Evolutionary conservation across 2,888 invertebrate genomes (phyloP).

Genomic region (Colostygia pectinataria): DNA sequence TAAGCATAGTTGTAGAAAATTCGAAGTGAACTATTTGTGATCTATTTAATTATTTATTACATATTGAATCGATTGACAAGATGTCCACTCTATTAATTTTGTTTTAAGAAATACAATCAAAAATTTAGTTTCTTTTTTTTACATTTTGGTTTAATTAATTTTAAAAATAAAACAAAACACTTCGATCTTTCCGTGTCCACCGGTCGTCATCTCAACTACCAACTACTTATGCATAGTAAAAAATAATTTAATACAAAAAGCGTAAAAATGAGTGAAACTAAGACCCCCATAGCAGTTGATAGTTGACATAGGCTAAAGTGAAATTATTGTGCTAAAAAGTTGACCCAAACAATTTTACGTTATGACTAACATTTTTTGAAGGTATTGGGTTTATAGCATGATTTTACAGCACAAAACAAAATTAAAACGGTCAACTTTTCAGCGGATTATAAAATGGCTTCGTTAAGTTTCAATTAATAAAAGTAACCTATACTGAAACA

Average conservation of each 20-base stretch:
- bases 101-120: neutral
- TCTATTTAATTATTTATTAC: neutral
- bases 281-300: constrained; percentile 77
- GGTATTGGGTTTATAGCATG: neutral
- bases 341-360: constrained; percentile 36
- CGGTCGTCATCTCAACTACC: constrained; percentile 76
- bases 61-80: too few species aligned
- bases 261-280: constrained; percentile 59
- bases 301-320: constrained; percentile 74
- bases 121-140: neutral
- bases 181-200: constrained; percentile 71
- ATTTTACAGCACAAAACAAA: constrained; percentile 8
- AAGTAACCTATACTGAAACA: constrained; percentile 73
- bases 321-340: constrained; percentile 63
- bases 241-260: constrained; percentile 56
- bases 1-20: constrained; percentile 67
- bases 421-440: constrained; percentile 58
- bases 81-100: too few species aligned
- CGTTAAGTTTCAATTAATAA: constrained; percentile 65
- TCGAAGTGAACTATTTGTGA: constrained; percentile 52
- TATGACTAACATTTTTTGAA: neutral
- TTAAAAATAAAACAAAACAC: constrained; percentile 40
- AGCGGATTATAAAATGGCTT: constrained; percentile 68
- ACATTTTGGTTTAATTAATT: neutral
- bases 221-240: constrained; percentile 66